Base-by-base conservation (phyloP, 2,888 invertebrate species). In the Ormyrus thymus region DNA sequence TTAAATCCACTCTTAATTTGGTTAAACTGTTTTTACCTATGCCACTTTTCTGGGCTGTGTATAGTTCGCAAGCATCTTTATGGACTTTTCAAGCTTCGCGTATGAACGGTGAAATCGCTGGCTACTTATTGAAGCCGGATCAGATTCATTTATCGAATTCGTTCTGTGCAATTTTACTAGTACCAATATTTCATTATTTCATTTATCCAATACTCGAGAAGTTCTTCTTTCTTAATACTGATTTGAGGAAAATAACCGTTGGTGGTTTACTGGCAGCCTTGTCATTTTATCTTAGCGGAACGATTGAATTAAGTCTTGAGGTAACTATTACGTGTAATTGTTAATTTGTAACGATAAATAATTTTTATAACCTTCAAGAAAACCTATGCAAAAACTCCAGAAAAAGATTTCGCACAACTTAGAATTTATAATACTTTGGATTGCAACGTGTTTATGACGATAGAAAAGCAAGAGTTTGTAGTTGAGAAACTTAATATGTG, bases 131-230 rank as follows among this genome's bases (percentile, higher is more conserved):
- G 15, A 95, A 97, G 84, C 97, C 99, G 0, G 99, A 99, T 91
- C 98, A 99, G 90, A 95, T 99, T 94, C 97, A 97, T 92, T 95
- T 97, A 76, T 90, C 97, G 0, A 98, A 98, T 91, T 97, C 98
- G 0, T 87, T 97, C 4, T 91, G 97, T 51, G 96, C 97, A 84
- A 91, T 98, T 43, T 72, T 94, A 4, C 94, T 97, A 83, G 97
- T 98, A 86, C 98, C 98, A 0, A 86, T 96, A 0, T 96, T 96
- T 86, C 95, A 96, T 89, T 92, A 94, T 72, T 92, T 91, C 1
- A 92, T 98, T 75, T 98, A 98, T 89, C 98, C 98, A 0, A 87
- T 94, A 0, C 89, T 97, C 72, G 92, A 92, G 0, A 95, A 95
- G 90, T 91, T 95, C 78, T 92, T 91, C 75, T 85, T 96, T 0